These are phyloP conservation scores for Leucania comma DNA, from an alignment of 2,888 invertebrate genomes.

Conservation along the genomic window DNA sequence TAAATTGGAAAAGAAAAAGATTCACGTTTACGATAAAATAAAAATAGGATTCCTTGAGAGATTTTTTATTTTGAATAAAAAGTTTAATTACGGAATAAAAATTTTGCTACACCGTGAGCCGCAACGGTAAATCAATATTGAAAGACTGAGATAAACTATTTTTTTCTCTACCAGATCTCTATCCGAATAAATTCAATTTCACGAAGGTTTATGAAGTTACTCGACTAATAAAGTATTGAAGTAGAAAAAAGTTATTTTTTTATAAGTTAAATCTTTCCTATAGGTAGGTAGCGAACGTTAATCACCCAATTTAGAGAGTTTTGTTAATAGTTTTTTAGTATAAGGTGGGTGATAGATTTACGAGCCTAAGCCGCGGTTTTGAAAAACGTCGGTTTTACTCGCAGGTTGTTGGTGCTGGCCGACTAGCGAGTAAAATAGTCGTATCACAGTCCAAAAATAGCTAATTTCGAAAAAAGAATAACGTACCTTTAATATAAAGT, in stretches of 20 bases:
- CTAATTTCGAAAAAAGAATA: no score
- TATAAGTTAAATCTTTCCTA: background rate
- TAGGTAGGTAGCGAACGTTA: no score
- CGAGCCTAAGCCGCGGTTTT: no score
- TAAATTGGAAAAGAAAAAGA: constrained; percentile 11
- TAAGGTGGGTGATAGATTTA: no score
- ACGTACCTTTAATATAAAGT: no score
- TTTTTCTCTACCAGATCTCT: constrained; percentile 9
- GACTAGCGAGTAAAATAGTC: no score
- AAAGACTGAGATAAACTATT: constrained; percentile 12
- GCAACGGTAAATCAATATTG: background rate
- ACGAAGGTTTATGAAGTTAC: constrained; percentile 5
- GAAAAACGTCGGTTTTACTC: no score
- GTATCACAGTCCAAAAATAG: no score
- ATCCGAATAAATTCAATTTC: constrained; percentile 24
- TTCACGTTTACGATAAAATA: background rate
- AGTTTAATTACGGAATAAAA: background rate
- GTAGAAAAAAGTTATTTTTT: constrained; percentile 4
- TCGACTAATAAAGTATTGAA: constrained; percentile 10
- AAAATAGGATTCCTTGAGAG: background rate
- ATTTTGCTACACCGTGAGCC: background rate
- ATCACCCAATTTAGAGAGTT: no score
- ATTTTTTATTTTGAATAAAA: constrained; percentile 5
- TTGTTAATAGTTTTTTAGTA: no score
- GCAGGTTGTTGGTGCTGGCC: no score